Conservation (phyloP, 2,797 vertebrate genomes). For the Mycteria americana region DNA sequence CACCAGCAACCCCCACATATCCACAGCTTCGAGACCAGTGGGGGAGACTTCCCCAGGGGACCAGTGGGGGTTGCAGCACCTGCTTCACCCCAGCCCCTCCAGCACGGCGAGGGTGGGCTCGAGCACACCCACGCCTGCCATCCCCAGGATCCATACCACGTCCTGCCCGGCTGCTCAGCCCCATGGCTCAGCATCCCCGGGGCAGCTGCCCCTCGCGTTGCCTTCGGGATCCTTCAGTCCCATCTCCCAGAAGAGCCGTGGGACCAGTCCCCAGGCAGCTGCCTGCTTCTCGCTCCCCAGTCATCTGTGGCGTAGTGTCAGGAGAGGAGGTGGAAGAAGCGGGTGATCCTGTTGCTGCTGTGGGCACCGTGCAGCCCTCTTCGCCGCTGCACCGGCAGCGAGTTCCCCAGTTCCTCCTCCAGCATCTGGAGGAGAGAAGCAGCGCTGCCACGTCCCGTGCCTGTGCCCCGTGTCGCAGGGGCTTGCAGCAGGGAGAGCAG, state of each 20-base stretch:
- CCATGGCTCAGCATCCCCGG: neutral
- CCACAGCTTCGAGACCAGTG: neutral
- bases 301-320: neutral
- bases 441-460: accelerated
- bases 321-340: neutral
- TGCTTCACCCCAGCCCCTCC: neutral
- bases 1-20: accelerated
- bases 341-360: neutral
- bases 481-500: neutral
- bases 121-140: neutral
- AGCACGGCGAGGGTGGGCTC: accelerated
- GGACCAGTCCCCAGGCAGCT: neutral
- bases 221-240: too few species aligned
- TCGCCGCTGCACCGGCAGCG: conserved; percentile 7
- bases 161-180: neutral
- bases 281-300: neutral
- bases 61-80: accelerated
- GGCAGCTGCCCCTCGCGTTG: neutral
- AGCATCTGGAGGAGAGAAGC: conserved; percentile 50
- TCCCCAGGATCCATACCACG: accelerated
- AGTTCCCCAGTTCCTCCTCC: conserved; percentile 69
- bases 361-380: neutral
- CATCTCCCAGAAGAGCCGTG: neutral
- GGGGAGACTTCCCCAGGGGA: neutral
- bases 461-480: accelerated